Conservation (phyloP, 2,797 vertebrate genomes). For the Tenualosa thibaudeaui region DNA sequence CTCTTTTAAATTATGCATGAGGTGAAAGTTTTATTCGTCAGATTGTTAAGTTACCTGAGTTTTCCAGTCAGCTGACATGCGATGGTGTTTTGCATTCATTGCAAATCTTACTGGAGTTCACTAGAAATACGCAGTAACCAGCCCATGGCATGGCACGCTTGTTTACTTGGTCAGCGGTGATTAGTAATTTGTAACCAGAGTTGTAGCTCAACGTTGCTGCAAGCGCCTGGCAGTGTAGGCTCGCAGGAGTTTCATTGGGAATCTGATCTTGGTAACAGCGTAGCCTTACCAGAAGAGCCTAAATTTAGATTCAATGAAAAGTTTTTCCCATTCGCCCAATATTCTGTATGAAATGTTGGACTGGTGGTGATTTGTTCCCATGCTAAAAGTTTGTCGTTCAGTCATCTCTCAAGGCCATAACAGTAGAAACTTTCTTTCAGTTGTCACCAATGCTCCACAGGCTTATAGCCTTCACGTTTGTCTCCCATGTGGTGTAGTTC, state of each 20-base stretch:
- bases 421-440: not conserved
- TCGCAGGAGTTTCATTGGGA: not conserved
- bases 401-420: not conserved
- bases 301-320: not conserved
- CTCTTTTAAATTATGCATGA: not conserved
- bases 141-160: not conserved
- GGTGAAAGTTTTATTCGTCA: not conserved
- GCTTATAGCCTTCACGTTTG: too few relatives aligned
- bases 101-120: not conserved
- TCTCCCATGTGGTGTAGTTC: not conserved
- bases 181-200: not conserved
- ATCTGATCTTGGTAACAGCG: not conserved
- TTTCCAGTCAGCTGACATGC: not conserved
- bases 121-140: not conserved
- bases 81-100: not conserved
- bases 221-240: not conserved
- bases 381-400: not conserved
- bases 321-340: not conserved
- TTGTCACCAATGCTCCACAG: not conserved
- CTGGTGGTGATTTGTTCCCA: not conserved
- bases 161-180: conserved; percentile 8
- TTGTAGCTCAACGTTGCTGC: not conserved
- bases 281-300: not conserved
- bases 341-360: not conserved
- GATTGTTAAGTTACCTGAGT: conserved; percentile 1